A percentile compares a stretch with the other conserved stretches of the same genome.
These are phyloP conservation scores for Drosophila demipolita DNA, from an alignment of 2,888 invertebrate genomes.

Conservation along the genomic window DNA sequence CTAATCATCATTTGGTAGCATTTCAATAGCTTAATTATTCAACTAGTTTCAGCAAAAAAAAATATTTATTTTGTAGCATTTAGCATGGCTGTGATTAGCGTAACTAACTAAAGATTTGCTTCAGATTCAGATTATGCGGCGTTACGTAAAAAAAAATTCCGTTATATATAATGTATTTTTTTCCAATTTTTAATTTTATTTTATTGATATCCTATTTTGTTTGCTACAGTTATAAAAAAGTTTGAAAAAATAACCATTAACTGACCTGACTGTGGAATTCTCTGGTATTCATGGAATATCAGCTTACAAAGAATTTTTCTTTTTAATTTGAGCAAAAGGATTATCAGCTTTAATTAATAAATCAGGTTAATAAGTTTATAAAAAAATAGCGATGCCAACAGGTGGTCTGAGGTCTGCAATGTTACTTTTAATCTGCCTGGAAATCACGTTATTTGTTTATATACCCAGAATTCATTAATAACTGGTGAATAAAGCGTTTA, in stretches of 20 bases:
- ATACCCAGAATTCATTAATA: not conserved
- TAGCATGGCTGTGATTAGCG: not conserved
- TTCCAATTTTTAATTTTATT: not conserved
- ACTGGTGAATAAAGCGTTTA: not conserved
- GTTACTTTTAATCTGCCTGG: not conserved
- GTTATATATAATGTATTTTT: not conserved
- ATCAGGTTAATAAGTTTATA: not conserved
- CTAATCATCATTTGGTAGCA: not conserved
- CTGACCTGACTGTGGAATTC: not conserved
- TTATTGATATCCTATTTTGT: not conserved
- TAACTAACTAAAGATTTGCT: not conserved
- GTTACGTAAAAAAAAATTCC: not conserved
- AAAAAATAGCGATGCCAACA: not conserved
- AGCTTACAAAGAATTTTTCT: not conserved
- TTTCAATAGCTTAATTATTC: not conserved
- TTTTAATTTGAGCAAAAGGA: not conserved
- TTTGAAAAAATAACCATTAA: not conserved
- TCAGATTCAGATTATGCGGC: not conserved
- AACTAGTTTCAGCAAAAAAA: not conserved
- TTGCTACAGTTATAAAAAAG: not conserved
- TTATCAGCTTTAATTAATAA: not conserved
- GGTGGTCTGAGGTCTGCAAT: not conserved
- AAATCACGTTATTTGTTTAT: not conserved
- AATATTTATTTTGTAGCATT: too few relatives aligned
- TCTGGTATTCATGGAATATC: not conserved